Conservation (phyloP, 2,888 invertebrate species). For the Eilema griseolum region DNA sequence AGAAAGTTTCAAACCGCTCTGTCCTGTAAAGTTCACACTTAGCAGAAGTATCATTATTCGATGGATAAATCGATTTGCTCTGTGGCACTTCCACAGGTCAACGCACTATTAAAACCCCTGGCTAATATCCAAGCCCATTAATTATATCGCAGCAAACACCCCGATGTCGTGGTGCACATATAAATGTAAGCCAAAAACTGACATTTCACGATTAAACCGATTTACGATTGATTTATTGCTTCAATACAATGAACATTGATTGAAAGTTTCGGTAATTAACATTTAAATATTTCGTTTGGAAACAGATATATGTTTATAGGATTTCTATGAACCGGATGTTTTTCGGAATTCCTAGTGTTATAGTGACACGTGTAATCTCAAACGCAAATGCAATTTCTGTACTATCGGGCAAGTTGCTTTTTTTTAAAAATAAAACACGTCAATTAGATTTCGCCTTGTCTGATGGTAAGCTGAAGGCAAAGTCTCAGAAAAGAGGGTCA, state of each 20-base stretch:
- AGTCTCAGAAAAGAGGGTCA: too few species aligned
- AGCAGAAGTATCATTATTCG: too few species aligned
- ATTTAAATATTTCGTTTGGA: conserved; percentile 1
- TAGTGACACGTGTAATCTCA: background rate
- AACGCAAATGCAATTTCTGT: too few species aligned
- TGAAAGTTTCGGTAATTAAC: conserved; percentile 11
- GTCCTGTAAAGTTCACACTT: too few species aligned
- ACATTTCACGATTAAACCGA: conserved; percentile 28
- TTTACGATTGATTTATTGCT: conserved; percentile 21
- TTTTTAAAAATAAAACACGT: too few species aligned
- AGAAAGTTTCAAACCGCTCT: too few species aligned
- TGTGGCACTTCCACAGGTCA: background rate
- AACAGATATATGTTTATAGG: conserved; percentile 4
- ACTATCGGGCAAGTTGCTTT: too few species aligned
- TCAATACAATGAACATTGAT: conserved; percentile 16
- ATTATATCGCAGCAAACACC: conserved; percentile 22
- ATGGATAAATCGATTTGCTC: too few species aligned
- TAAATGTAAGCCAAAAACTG: conserved; percentile 32
- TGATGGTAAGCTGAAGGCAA: too few species aligned
- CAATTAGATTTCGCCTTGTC: too few species aligned
- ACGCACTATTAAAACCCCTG: conserved; percentile 19
- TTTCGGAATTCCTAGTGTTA: background rate
- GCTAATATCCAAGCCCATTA: conserved; percentile 23
- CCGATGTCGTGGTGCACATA: conserved; percentile 20
- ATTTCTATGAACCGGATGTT: background rate